phyloP scores from a whole-genome alignment of 2,888 invertebrate genomes.

The Electrophaes corylata region DNA sequence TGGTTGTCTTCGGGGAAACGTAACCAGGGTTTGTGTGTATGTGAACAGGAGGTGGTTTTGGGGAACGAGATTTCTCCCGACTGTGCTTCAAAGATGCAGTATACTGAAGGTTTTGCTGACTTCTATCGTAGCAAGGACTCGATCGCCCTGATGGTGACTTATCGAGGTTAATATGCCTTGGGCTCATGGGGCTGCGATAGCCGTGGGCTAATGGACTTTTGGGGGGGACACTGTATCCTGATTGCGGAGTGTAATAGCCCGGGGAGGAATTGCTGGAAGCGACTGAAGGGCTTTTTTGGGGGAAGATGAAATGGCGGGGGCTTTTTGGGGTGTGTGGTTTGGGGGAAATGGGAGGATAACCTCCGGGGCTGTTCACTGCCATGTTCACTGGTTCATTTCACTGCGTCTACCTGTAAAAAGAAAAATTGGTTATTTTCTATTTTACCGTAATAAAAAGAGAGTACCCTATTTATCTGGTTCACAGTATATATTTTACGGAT shows the following conservation, averaged over 20 bases:
- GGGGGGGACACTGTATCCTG: conserved; percentile 78
- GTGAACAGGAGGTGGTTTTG: conserved; percentile 82
- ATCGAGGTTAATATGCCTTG: conserved; percentile 85
- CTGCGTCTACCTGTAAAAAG: conserved; percentile 60
- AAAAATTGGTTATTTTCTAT: no score
- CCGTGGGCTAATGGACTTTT: conserved; percentile 82
- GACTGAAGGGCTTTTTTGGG: conserved; percentile 81
- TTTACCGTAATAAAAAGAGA: no score
- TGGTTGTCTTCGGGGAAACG: conserved; percentile 78
- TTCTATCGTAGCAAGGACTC: conserved; percentile 70
- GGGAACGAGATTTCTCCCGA: conserved; percentile 74
- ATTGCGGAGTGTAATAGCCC: conserved; percentile 83
- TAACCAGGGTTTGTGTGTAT: conserved; percentile 86
- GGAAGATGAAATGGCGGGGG: conserved; percentile 82
- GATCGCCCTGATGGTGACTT: conserved; percentile 75
- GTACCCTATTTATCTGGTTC: no score
- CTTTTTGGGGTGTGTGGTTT: conserved; percentile 82
- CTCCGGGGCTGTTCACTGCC: conserved; percentile 85
- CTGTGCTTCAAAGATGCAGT: conserved; percentile 73
- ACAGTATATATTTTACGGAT: no score
- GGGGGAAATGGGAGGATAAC: conserved; percentile 83
- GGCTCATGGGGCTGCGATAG: conserved; percentile 84
- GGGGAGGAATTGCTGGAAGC: conserved; percentile 82
- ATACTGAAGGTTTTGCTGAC: conserved; percentile 62
- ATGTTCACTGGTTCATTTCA: conserved; percentile 67